Evolutionary conservation across 2,113 vertebrate species (phyloP), one percentile per base, ranked within the genome.

Genomic region (Mirza zaza): DNA sequence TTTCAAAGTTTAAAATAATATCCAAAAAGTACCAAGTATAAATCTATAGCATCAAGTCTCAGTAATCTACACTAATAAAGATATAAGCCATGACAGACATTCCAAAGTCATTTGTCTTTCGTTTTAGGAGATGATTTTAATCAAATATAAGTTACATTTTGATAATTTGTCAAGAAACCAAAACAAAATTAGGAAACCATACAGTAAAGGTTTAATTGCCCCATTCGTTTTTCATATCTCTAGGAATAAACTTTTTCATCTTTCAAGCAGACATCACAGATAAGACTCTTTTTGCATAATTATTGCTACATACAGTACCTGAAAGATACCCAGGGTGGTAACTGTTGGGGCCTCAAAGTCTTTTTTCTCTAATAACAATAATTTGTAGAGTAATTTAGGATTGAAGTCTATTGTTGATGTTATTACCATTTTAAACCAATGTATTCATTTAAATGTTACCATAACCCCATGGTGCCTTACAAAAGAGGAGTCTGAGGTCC

Each of bases 111-210:
- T 50, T 50, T n/a, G 39, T 59, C 34, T 87, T 75, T 86, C 18
- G 71, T 39, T 71, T 96, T 42, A 84, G 42, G 50, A 90, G n/a
- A 61, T 63, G 18, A 91, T 57, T 94, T 96, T 87, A 94, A 70
- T 70, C 32, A 84, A 87, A 65, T 32, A 3, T 36, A 95, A 55
- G 27, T 67, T 94, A 48, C 10, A 92, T 55, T 90, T 86, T 96
- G 50, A 82, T 82, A 87, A 63, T 50, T 57, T 67, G 32, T 63
- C 48, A 87, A 63, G n/a, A 67, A 81, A 67, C 29, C 87, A 90
- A 90, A 95, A 36, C 61, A 91, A 91, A 39, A 45, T 59, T 76
- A 77, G 12, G 29, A 76, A 94, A 32, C 8, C 17, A 63, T 6
- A 63, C 1, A 79, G n/a, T 55, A 29, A 90, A 75, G 34, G 17